These are phyloP conservation scores for Campoletis raptor DNA, from an alignment of 2,888 invertebrate species.

Conservation along the genomic window DNA sequence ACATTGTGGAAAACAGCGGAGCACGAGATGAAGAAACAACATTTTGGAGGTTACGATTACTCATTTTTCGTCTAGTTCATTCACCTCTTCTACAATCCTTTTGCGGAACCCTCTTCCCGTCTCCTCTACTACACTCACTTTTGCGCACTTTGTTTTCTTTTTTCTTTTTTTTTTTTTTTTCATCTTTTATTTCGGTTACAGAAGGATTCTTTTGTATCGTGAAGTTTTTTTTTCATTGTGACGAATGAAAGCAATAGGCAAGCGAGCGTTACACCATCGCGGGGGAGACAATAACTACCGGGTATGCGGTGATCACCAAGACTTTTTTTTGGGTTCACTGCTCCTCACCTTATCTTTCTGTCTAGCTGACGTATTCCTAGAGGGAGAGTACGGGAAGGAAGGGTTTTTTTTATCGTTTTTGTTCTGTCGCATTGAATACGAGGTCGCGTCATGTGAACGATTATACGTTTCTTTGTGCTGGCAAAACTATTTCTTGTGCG, in stretches of 20 bases:
- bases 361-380: conserved; percentile 14
- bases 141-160: not conserved
- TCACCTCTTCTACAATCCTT: conserved; percentile 30
- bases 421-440: conserved; percentile 17
- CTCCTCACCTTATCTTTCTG: not conserved
- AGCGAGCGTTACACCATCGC: not conserved
- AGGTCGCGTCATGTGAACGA: conserved; percentile 29
- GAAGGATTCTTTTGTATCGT: not conserved
- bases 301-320: not conserved
- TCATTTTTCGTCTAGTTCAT: conserved; percentile 15
- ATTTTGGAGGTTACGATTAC: conserved; percentile 47
- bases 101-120: conserved; percentile 33
- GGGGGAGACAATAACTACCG: conserved; percentile 18
- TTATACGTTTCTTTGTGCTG: conserved; percentile 47
- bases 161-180: conserved; percentile 24
- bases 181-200: conserved; percentile 3
- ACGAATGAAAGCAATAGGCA: conserved; percentile 32
- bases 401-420: conserved; percentile 48
- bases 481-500: conserved; percentile 21
- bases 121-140: not conserved
- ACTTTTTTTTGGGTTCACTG: not conserved
- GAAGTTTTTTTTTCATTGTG: not conserved
- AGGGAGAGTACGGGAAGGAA: not conserved
- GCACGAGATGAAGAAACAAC: conserved; percentile 47
- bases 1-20: conserved; percentile 38